Evolutionary conservation across 2,797 vertebrate genomes (phyloP).

Genomic region (Heteromormyrus szaboi): DNA sequence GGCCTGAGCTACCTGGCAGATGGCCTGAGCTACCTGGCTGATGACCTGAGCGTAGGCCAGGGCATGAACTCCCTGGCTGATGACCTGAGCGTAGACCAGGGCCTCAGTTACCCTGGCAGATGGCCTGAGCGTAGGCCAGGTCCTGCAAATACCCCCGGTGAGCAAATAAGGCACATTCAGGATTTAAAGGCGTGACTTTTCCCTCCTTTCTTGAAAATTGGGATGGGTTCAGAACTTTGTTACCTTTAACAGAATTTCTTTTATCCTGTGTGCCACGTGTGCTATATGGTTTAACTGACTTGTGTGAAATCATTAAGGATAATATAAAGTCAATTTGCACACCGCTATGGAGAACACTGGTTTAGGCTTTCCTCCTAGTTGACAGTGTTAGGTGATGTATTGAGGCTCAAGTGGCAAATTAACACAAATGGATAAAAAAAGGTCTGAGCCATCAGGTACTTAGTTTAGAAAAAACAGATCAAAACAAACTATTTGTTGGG

Average conservation of each 20-base stretch:
- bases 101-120: too few species aligned
- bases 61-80: not conserved
- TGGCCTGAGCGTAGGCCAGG: too few species aligned
- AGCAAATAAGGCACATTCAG: not conserved
- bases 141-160: not conserved
- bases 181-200: not conserved
- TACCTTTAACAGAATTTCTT: not conserved
- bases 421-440: not conserved
- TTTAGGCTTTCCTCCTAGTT: not conserved
- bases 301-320: not conserved
- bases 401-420: not conserved
- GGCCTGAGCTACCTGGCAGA: not conserved
- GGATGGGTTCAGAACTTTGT: not conserved
- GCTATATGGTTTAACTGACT: not conserved
- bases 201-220: not conserved
- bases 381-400: not conserved
- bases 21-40: not conserved
- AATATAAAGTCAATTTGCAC: not conserved
- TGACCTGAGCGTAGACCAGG: too few species aligned
- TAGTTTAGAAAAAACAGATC: not conserved
- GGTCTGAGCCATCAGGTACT: not conserved
- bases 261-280: not conserved
- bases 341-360: not conserved
- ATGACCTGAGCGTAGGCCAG: not conserved
- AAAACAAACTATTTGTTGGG: not conserved